Percentiles rank a stretch among this genome's conserved stretches.
Conservation (phyloP, 2,113 vertebrate genomes). For the Cryptoleucopteryx plumbea region DNA sequence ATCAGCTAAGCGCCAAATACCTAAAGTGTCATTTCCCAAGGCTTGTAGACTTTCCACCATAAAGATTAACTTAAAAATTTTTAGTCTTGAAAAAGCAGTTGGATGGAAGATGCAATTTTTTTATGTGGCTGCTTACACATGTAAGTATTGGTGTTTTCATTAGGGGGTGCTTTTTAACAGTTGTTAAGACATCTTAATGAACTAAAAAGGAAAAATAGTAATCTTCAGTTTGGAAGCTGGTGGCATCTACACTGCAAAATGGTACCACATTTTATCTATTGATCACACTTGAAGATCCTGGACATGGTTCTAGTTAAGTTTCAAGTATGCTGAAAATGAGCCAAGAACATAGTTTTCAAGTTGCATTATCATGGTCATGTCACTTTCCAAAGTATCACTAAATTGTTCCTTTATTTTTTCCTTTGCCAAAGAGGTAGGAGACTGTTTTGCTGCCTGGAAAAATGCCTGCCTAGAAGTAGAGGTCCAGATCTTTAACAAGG, state of each 20-base stretch:
- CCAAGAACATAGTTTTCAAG: background rate
- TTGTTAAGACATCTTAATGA: background rate
- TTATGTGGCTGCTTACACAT: background rate
- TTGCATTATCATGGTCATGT: background rate
- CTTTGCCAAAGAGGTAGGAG: constrained; percentile 53
- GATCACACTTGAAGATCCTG: background rate
- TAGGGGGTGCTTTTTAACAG: background rate
- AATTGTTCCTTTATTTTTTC: constrained; percentile 11
- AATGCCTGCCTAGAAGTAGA: constrained; percentile 50
- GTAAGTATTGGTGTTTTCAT: background rate
- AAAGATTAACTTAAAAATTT: background rate
- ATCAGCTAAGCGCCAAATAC: background rate
- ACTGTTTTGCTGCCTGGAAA: constrained; percentile 47
- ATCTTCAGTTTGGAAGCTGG: background rate
- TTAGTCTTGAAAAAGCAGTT: background rate
- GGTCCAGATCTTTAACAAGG: constrained; percentile 44
- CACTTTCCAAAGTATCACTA: background rate
- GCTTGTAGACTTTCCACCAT: background rate
- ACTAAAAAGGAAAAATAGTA: background rate
- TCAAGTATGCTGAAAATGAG: background rate
- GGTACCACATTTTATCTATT: background rate
- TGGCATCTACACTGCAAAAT: background rate
- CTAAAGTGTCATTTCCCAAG: background rate
- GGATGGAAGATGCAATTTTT: background rate
- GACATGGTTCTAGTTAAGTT: background rate